A percentile compares a stretch with the other conserved stretches of the same genome.
phyloP scores from a whole-genome alignment of 2,113 vertebrate genomes.

The Triplophysa rosa region DNA sequence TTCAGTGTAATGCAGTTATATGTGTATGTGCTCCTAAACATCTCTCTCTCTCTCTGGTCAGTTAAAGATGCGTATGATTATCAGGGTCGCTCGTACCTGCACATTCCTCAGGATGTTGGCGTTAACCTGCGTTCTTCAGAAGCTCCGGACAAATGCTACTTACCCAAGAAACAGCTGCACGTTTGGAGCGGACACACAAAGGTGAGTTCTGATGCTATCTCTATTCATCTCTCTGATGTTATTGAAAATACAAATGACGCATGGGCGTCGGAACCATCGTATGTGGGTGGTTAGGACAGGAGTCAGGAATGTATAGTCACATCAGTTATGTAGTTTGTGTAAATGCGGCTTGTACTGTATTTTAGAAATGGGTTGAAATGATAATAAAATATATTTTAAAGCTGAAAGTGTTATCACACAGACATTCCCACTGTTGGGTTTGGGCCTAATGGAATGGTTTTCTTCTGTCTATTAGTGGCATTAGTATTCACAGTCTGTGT shows the following conservation, averaged over 20 bases:
- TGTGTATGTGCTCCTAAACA: not conserved
- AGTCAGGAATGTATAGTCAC: no score
- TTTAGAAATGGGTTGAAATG: no score
- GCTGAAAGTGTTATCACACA: no score
- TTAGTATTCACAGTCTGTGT: not conserved
- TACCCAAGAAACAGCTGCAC: constrained; percentile 97
- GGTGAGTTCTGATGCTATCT: constrained; percentile 67
- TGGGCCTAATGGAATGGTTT: not conserved
- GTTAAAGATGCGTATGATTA: constrained; percentile 99
- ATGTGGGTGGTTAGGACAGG: no score
- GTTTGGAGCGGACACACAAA: constrained; percentile 98
- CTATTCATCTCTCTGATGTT: no score
- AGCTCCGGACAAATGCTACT: constrained; percentile 93
- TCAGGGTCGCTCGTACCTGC: constrained; percentile 95
- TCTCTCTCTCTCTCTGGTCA: constrained; percentile 62
- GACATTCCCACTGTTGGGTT: no score
- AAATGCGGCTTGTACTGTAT: no score
- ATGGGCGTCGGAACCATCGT: no score
- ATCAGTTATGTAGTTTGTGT: no score
- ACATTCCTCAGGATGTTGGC: constrained; percentile 95
- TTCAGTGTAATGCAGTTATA: no score
- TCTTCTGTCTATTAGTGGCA: not conserved
- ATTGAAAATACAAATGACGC: no score
- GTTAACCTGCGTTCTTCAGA: constrained; percentile 89
- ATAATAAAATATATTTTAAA: no score